Conservation (phyloP, 2,113 vertebrate species). For the Gila orcuttii region DNA sequence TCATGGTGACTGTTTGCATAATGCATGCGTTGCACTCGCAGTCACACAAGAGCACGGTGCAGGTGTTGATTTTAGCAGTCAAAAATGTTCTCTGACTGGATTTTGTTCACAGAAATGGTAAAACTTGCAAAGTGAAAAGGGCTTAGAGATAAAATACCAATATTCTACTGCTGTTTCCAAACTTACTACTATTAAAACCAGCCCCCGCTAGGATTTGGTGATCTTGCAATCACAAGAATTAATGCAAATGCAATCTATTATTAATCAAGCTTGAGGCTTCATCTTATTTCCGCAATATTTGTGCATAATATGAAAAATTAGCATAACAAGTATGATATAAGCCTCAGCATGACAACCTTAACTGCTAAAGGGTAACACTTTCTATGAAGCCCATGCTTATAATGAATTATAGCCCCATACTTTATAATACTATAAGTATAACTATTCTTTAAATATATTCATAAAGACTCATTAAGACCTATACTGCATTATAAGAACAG, state of each 20-base stretch:
- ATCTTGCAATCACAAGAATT: neutral
- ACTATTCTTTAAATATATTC: too few relatives aligned
- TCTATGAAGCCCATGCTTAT: too few relatives aligned
- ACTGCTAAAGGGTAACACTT: too few relatives aligned
- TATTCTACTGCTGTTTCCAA: neutral
- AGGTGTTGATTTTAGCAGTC: slow-evolving; percentile 4
- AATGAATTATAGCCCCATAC: too few relatives aligned
- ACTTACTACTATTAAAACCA: neutral
- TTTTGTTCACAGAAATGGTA: neutral
- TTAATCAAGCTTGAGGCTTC: neutral
- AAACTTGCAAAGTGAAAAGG: neutral
- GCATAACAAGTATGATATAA: neutral
- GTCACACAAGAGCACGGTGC: neutral
- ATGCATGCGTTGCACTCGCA: slow-evolving; percentile 14
- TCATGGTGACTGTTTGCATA: slow-evolving; percentile 46
- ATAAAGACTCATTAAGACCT: too few relatives aligned
- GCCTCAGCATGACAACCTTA: neutral
- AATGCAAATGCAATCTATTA: slow-evolving; percentile 18
- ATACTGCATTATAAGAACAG: too few relatives aligned
- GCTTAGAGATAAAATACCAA: neutral
- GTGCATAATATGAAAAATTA: neutral
- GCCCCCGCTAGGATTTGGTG: neutral
- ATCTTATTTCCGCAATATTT: neutral
- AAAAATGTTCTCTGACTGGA: neutral
- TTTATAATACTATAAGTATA: too few relatives aligned